phyloP scores from a whole-genome alignment of 2,113 vertebrate genomes.

The Centropus unirufus region DNA sequence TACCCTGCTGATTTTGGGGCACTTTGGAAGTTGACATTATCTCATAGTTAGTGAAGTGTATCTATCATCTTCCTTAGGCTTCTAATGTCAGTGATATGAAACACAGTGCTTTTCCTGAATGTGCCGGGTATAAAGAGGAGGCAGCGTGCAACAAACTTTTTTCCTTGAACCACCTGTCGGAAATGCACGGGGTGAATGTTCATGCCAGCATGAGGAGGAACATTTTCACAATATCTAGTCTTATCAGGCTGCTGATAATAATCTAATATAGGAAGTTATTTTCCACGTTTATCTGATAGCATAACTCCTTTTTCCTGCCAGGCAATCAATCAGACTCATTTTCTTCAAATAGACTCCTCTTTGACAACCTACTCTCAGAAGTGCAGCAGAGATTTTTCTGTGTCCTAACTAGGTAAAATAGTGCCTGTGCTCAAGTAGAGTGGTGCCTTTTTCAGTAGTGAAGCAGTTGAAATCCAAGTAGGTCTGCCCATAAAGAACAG shows the following conservation, averaged over 20 bases:
- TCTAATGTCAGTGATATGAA: background rate
- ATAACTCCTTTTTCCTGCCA: background rate
- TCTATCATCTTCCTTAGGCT: background rate
- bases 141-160: background rate
- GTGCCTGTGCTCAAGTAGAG: background rate
- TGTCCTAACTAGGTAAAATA: background rate
- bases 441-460: background rate
- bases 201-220: background rate
- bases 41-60: background rate
- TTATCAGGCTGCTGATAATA: background rate
- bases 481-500: background rate
- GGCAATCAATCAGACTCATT: background rate
- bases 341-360: background rate
- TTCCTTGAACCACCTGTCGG: background rate
- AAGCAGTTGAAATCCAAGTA: background rate
- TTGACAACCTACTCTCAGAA: background rate
- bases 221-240: background rate
- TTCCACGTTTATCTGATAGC: background rate
- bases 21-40: background rate
- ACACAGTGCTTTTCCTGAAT: background rate
- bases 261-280: background rate
- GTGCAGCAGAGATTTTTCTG: rapidly evolving
- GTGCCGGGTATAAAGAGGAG: background rate
- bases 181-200: background rate
- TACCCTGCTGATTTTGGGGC: background rate